Evolutionary conservation across 2,888 invertebrate species (phyloP).

Genomic region (Bedellia somnulentella): DNA sequence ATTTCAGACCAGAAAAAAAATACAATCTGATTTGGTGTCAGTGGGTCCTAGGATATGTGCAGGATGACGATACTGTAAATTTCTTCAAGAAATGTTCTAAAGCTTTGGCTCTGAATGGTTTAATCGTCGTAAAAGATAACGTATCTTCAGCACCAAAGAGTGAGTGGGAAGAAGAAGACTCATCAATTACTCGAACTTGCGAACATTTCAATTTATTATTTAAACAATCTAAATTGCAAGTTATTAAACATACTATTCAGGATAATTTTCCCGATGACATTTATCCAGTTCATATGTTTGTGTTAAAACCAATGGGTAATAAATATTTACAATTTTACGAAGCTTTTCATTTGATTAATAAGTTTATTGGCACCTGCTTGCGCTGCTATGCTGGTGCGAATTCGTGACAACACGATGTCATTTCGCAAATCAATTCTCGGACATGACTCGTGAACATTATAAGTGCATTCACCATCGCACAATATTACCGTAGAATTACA

Average conservation of each 20-base stretch:
- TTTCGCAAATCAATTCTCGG: conserved; percentile 33
- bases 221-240: conserved; percentile 67
- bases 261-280: conserved; percentile 84
- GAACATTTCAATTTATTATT: conserved; percentile 66
- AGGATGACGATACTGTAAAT: conserved; percentile 77
- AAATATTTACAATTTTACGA: too few relatives aligned
- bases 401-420: conserved; percentile 46
- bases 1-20: conserved; percentile 73
- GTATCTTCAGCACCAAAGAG: conserved; percentile 65
- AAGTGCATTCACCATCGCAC: conserved; percentile 30
- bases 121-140: conserved; percentile 67
- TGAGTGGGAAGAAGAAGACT: conserved; percentile 81
- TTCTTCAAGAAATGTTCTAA: conserved; percentile 69
- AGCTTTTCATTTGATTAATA: too few relatives aligned
- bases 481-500: conserved; percentile 29
- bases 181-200: conserved; percentile 84
- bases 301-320: too few relatives aligned
- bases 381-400: conserved; percentile 40
- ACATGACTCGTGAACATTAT: conserved; percentile 26
- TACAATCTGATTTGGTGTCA: conserved; percentile 97
- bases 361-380: too few relatives aligned
- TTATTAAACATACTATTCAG: conserved; percentile 71
- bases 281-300: conserved; percentile 87
- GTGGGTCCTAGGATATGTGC: conserved; percentile 91
- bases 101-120: conserved; percentile 22